Evolutionary conservation across 2,888 invertebrate genomes (phyloP).

Genomic region (Philaethria dido): DNA sequence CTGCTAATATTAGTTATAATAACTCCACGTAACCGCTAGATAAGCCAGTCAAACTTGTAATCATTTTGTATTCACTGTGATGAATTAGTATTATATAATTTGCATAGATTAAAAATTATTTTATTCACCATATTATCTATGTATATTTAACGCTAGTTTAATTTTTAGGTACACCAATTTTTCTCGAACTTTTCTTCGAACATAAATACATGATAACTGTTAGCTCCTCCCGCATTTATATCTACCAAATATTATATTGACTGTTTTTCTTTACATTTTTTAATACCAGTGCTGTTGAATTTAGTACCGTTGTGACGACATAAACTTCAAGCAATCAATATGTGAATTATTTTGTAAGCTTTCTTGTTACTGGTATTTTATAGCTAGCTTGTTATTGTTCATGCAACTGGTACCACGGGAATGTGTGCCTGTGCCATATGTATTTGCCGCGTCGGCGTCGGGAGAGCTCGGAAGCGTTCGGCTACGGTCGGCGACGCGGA

Average conservation of each 20-base stretch:
- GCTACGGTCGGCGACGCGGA: no score
- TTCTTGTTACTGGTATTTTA: constrained; percentile 2
- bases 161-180: neutral
- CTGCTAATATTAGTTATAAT: constrained; percentile 51
- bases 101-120: constrained; percentile 28
- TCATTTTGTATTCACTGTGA: constrained; percentile 74
- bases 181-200: neutral
- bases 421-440: constrained; percentile 40
- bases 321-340: constrained; percentile 20
- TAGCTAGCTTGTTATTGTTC: constrained; percentile 21
- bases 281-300: neutral
- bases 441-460: no score
- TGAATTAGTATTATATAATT: constrained; percentile 63
- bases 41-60: constrained; percentile 33
- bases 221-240: constrained; percentile 13
- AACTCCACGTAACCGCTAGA: constrained; percentile 55
- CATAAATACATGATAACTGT: neutral
- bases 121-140: constrained; percentile 32
- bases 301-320: constrained; percentile 16
- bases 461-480: no score
- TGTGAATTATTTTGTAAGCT: constrained; percentile 22
- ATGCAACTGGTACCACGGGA: constrained; percentile 29
- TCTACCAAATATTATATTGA: constrained; percentile 21
- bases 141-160: constrained; percentile 29
- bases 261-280: constrained; percentile 9